phyloP scores from a whole-genome alignment of 2,797 vertebrate genomes.

The Cryptoprocta ferox region DNA sequence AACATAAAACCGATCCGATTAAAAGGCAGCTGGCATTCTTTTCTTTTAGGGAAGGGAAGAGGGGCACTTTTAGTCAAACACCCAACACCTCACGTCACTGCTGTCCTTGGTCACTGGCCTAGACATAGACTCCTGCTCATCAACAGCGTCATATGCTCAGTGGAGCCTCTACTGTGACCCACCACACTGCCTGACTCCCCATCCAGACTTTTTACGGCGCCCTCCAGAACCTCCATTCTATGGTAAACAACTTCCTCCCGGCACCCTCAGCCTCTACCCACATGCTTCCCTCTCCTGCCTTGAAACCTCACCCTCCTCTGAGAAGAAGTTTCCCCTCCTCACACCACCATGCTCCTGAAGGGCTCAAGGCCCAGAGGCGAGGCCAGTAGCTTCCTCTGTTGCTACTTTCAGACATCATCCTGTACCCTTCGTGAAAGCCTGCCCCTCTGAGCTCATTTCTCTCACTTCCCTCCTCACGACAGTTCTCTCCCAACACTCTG shows the following conservation, averaged over 20 bases:
- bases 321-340: neutral
- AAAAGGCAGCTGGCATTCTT: neutral
- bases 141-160: too few species aligned
- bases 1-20: neutral
- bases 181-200: neutral
- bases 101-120: neutral
- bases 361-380: neutral
- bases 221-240: neutral
- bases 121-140: rapidly evolving
- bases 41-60: neutral
- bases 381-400: neutral
- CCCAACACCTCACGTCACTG: neutral
- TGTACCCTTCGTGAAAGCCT: neutral
- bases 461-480: neutral
- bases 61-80: neutral
- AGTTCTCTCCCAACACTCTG: neutral
- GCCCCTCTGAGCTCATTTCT: neutral
- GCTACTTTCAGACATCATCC: too few species aligned
- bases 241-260: neutral
- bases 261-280: neutral
- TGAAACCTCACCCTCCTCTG: neutral
- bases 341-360: neutral
- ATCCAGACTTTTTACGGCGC: neutral
- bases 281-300: neutral
- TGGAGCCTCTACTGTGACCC: neutral